Evolutionary conservation across 2,888 invertebrate genomes (phyloP), one percentile per base, ranked within the genome.

Genomic region (Rhabditoides inermis): DNA sequence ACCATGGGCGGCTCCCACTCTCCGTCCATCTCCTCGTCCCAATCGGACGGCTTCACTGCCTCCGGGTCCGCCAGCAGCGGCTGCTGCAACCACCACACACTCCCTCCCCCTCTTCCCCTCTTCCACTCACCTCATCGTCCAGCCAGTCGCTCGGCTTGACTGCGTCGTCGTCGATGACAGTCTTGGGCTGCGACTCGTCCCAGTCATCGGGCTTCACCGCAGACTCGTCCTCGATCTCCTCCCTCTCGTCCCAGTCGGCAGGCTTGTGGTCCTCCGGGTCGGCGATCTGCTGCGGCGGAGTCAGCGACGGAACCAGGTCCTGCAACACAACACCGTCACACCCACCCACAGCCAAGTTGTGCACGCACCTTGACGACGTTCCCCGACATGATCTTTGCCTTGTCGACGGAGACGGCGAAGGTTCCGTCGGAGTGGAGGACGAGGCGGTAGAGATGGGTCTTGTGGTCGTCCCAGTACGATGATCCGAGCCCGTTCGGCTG

Each of bases 11-110:
- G 85, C 78, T 95, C 95, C 95, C 95, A 99, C 76, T 88, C 87
- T 1, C 98, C 98, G 79, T 98, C 98, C 86, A 95, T 95, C 63
- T 94, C 92, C 20, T 86, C 84, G 78, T 98, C 95, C 92, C 95
- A 98, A 79, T 98, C 95, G 0, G 83, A 84, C 0, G 95, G 95
- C 78, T 88, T 90, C 50, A 81, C 80, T 0, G 92, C 88, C 44
- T 84, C 84, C 0, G 88, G 86, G 80, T 98, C 94, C 1, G 89
- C 84, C 51, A 82, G 77, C 80, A 86, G 86, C 48, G 86, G 84
- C 0, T 86, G 51, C 57, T 57, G 39, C 15, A 57, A 46, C 23
- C 20, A 3, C 18, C 15, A 1, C 10, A 15, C 30, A n/a, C 30
- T 30, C 2, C 15, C 7, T 30, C n/a, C n/a, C n/a, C n/a, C n/a